phyloP scores from a whole-genome alignment of 2,797 vertebrate genomes.

The Ctenopoma multispine region DNA sequence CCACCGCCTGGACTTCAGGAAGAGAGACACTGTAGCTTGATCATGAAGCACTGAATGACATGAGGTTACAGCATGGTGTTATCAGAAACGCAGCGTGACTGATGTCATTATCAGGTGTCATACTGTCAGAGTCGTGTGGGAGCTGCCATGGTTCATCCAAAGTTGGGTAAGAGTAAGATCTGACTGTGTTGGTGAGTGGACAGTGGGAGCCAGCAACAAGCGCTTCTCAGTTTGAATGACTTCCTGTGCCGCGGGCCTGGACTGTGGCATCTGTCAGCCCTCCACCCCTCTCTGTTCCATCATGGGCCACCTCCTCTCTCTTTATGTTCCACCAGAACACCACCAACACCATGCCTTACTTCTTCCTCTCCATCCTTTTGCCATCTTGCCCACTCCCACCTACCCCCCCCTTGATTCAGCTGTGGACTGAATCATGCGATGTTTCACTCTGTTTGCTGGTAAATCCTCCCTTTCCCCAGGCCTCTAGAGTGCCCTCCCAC shows the following conservation, averaged over 20 bases:
- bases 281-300: slow-evolving; percentile 30
- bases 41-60: not conserved
- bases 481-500: slow-evolving; percentile 67
- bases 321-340: slow-evolving; percentile 22
- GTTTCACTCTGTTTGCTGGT: slow-evolving; percentile 75
- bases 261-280: slow-evolving; percentile 83
- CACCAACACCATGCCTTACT: slow-evolving; percentile 23
- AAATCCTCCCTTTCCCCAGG: slow-evolving; percentile 64
- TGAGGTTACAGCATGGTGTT: not conserved
- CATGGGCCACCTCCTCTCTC: slow-evolving; percentile 32
- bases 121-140: not conserved
- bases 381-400: slow-evolving; percentile 74
- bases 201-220: slow-evolving; percentile 70
- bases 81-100: not conserved
- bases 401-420: slow-evolving; percentile 69
- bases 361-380: slow-evolving; percentile 33
- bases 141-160: slow-evolving; percentile 26
- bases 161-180: slow-evolving; percentile 50
- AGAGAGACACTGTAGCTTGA: not conserved
- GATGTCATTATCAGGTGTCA: not conserved
- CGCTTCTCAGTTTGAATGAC: slow-evolving; percentile 81
- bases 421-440: slow-evolving; percentile 81
- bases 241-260: slow-evolving; percentile 84
- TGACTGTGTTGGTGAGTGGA: slow-evolving; percentile 58
- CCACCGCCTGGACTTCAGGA: not conserved